Evolutionary conservation across 2,888 invertebrate species (phyloP).

Genomic region (Dichetophora obliterata): DNA sequence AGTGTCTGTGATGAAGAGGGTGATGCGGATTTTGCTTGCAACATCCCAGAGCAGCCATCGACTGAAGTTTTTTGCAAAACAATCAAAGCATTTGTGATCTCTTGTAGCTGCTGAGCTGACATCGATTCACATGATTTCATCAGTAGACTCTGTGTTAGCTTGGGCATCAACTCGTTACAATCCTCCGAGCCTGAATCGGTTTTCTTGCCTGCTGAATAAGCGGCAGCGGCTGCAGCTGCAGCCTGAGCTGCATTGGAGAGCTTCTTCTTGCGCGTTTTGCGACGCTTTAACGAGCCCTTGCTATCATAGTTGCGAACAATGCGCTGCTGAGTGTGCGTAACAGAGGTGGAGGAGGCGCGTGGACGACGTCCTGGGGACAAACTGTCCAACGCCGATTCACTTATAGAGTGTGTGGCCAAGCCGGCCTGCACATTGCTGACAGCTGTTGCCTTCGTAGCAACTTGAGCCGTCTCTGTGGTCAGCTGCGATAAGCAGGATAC

Average conservation of each 20-base stretch:
- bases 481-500: constrained; percentile 87
- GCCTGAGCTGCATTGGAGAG: constrained; percentile 48
- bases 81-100: constrained; percentile 71
- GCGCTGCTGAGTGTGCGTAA: constrained; percentile 50
- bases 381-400: constrained; percentile 88
- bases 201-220: constrained; percentile 59
- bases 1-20: constrained; percentile 67
- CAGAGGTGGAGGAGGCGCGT: constrained; percentile 58
- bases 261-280: constrained; percentile 67
- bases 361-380: constrained; percentile 71
- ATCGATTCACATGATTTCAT: constrained; percentile 71
- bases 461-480: constrained; percentile 69
- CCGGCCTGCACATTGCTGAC: constrained; percentile 70
- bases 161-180: constrained; percentile 54
- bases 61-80: constrained; percentile 53
- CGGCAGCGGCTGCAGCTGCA: constrained; percentile 5
- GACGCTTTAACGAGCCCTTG: constrained; percentile 67
- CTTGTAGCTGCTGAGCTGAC: constrained; percentile 76
- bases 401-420: constrained; percentile 82
- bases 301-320: constrained; percentile 65
- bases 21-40: constrained; percentile 54
- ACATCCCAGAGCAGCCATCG: not conserved
- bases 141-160: constrained; percentile 72
- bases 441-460: constrained; percentile 62
- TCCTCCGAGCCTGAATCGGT: constrained; percentile 75